Evolutionary conservation across 1,140 invertebrate species (phyloP).

Genomic region (Gryllus bimaculatus): DNA sequence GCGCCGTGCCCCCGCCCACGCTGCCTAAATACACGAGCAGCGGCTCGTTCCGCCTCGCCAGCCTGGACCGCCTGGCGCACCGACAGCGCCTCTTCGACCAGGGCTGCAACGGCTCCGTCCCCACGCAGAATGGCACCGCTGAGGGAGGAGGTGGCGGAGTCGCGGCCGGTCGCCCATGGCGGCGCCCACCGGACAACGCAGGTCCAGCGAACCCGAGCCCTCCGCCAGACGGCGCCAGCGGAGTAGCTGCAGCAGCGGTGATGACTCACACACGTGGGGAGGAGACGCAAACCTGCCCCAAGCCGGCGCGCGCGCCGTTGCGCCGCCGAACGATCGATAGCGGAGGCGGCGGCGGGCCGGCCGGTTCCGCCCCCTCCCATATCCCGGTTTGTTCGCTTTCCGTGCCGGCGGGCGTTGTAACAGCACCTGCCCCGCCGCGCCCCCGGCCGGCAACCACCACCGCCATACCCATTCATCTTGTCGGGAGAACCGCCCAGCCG

Average conservation of each 20-base stretch:
- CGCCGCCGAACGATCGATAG: background rate
- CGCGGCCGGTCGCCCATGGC: background rate
- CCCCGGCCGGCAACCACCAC: no score
- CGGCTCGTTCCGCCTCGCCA: slow-evolving; percentile 50
- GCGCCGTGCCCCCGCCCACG: slow-evolving; percentile 48
- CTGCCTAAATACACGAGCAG: slow-evolving; percentile 48
- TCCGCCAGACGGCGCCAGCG: background rate
- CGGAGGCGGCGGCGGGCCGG: no score
- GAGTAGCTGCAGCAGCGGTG: background rate
- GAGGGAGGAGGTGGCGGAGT: background rate
- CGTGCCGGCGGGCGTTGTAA: no score
- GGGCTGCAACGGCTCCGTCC: background rate
- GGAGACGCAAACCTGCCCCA: background rate
- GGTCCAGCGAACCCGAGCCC: background rate
- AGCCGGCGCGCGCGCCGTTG: background rate
- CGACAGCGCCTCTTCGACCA: slow-evolving; percentile 56
- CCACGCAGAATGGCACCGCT: background rate
- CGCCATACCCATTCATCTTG: no score
- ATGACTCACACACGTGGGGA: background rate
- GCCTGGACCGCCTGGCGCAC: slow-evolving; percentile 57
- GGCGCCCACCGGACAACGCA: background rate
- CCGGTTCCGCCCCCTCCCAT: no score
- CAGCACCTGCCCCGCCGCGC: no score
- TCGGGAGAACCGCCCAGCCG: no score
- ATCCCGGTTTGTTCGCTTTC: background rate